A percentile compares a stretch with the other conserved stretches of the same genome.
phyloP scores from a whole-genome alignment of 2,797 vertebrate genomes.

The Nasua narica region DNA sequence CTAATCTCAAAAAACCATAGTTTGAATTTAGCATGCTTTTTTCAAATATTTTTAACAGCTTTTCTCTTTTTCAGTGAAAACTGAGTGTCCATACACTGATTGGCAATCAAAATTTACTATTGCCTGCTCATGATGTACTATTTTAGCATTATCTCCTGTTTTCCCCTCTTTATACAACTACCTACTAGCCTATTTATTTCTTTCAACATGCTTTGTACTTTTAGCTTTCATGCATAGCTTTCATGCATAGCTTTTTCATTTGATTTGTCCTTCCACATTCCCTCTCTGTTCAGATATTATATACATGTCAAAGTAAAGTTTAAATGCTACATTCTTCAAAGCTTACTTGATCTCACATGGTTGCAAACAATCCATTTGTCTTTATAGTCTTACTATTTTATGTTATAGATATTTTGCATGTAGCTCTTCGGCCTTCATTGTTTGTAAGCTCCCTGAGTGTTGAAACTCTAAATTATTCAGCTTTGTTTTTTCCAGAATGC shows the following conservation, averaged over 20 bases:
- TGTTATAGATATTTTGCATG: neutral
- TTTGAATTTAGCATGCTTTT: neutral
- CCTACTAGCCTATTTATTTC: neutral
- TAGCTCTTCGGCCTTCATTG: neutral
- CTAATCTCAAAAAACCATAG: neutral
- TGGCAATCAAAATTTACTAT: neutral
- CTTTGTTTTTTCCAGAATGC: neutral
- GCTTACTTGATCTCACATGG: neutral
- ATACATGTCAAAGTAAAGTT: neutral
- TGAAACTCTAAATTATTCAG: constrained; percentile 48
- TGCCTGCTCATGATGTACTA: neutral
- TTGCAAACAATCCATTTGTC: neutral
- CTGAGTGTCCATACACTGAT: neutral
- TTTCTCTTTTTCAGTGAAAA: neutral
- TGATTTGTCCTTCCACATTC: neutral
- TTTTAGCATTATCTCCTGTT: neutral
- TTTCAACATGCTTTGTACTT: neutral
- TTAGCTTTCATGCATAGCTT: neutral
- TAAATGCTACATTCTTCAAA: neutral
- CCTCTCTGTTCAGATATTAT: neutral
- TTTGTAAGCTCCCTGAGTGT: neutral
- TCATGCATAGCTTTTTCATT: no score
- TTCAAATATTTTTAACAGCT: neutral
- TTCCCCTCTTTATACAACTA: neutral
- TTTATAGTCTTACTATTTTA: neutral